These are phyloP conservation scores for Hypocryptadius cinnamomeus DNA, from an alignment of 2,113 vertebrate genomes.

Conservation along the genomic window DNA sequence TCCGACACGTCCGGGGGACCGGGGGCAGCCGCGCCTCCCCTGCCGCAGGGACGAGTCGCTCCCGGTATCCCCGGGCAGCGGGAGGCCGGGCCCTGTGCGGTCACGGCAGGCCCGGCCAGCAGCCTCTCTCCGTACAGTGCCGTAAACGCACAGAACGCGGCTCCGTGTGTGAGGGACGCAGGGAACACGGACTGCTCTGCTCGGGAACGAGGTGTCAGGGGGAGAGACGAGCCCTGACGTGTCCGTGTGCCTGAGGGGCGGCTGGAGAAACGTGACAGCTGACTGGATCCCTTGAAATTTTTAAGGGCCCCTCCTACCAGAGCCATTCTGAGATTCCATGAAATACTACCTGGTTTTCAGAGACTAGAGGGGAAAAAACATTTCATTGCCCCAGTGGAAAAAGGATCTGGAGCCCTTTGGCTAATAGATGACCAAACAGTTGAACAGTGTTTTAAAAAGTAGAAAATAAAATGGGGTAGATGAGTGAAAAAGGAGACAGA, in stretches of 20 bases:
- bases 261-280: fast-evolving
- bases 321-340: fast-evolving
- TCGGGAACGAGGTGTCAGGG: too few species aligned
- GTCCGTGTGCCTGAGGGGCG: not conserved
- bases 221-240: not conserved
- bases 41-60: too few species aligned
- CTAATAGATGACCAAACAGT: not conserved
- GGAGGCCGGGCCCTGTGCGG: too few species aligned
- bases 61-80: too few species aligned
- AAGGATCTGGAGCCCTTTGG: not conserved
- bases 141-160: fast-evolving
- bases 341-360: not conserved
- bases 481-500: not conserved
- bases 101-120: too few species aligned
- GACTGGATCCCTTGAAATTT: fast-evolving
- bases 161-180: fast-evolving
- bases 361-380: not conserved
- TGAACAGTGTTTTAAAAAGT: not conserved
- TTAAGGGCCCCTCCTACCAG: not conserved
- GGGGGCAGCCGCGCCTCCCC: not conserved
- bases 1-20: fast-evolving
- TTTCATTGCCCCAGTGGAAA: too few species aligned
- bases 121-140: fast-evolving
- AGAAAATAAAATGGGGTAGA: not conserved
- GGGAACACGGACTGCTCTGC: too few species aligned